Evolutionary conservation across 2,888 invertebrate species (phyloP).

Genomic region (Chymomyza fuscimana): DNA sequence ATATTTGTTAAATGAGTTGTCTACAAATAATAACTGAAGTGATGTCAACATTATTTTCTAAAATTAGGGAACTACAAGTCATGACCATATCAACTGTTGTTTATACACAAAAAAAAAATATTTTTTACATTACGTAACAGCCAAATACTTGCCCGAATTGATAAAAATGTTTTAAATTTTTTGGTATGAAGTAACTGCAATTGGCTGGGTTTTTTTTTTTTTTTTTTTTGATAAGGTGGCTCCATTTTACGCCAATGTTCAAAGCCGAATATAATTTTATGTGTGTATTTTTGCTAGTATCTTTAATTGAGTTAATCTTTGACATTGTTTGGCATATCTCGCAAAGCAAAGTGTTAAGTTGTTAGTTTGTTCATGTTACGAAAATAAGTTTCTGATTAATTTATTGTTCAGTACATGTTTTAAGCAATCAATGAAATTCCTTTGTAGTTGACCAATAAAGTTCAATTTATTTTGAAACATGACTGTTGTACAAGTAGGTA

Average conservation of each 20-base stretch:
- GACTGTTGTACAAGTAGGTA: background rate
- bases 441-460: background rate
- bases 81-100: background rate
- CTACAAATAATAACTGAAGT: background rate
- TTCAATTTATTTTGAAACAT: background rate
- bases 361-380: background rate
- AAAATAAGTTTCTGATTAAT: background rate
- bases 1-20: conserved; percentile 19
- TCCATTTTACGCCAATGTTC: too few species aligned
- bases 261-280: background rate
- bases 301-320: background rate
- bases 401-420: background rate
- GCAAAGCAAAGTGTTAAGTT: background rate
- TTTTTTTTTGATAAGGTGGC: background rate
- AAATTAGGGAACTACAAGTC: background rate
- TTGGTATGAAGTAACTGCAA: background rate
- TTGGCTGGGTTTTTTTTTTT: background rate
- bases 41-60: background rate
- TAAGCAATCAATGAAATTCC: conserved; percentile 3
- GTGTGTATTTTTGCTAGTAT: background rate
- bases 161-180: background rate
- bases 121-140: conserved; percentile 31
- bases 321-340: background rate
- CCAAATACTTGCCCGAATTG: conserved; percentile 2
- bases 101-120: background rate